phyloP scores from a whole-genome alignment of 2,888 invertebrate genomes.

The Ephialtes manifestator region DNA sequence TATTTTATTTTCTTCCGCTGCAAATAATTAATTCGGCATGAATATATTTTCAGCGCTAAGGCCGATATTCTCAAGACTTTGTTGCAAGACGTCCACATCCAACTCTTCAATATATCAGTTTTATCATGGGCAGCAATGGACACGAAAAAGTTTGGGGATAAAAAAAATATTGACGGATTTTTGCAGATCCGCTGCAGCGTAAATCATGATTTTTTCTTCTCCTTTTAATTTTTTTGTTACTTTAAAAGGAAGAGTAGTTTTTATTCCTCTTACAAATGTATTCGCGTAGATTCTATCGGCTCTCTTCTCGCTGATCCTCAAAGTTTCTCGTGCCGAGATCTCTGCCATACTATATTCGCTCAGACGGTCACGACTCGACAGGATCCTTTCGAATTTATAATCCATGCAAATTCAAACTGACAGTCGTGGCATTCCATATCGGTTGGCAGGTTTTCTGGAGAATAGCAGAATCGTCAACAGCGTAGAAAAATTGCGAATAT shows the following conservation, averaged over 20 bases:
- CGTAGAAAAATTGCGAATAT: background rate
- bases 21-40: conserved; percentile 58
- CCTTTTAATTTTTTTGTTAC: background rate
- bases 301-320: conserved; percentile 23
- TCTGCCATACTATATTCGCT: background rate
- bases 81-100: background rate
- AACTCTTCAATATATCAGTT: conserved; percentile 4
- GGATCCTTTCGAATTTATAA: conserved; percentile 70
- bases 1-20: no score
- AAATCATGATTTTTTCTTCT: conserved; percentile 28
- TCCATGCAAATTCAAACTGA: conserved; percentile 73
- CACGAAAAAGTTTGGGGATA: background rate
- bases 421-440: conserved; percentile 63
- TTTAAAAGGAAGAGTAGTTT: background rate
- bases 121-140: background rate
- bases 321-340: background rate
- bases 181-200: conserved; percentile 41
- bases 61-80: conserved; percentile 18
- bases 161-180: conserved; percentile 56
- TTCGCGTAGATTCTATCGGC: conserved; percentile 57
- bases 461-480: background rate
- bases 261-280: conserved; percentile 29
- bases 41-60: conserved; percentile 42
- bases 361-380: conserved; percentile 34
- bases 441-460: background rate